Evolutionary conservation across 2,888 invertebrate genomes (phyloP), one percentile per base, ranked within the genome.

Genomic region (Mayetiola destructor): DNA sequence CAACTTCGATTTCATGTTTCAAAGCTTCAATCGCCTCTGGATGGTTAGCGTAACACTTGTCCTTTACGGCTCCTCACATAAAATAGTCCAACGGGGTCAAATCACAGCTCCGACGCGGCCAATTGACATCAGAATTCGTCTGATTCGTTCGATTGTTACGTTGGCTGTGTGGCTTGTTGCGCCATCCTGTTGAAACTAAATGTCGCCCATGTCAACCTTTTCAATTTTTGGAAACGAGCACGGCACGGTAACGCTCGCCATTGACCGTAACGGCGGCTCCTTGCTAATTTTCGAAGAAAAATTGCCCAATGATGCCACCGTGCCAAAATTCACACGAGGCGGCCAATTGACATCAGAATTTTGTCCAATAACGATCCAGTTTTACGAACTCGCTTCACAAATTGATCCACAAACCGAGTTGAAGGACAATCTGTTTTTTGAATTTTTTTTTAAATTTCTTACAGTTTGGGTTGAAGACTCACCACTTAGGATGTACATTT

Each of bases 71-170:
- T 48, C 23, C 56, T 16, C 36, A 57, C 35, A 52, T 16, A 59
- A 39, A 60, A 59, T 56, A 59, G 60, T 58, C 58, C 57, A 58
- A 42, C 54, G 56, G 60, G 48, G 59, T 61, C 59, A 61, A 61
- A 59, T 61, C 59, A 54, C 59, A 62, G 56, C 59, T 59, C 32
- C 60, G 56, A 58, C 60, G 60, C 40, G 59, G 67, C 60, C 61
- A 61, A 59, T 55, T 59, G 55, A 59, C 60, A 56, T 61, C 61
- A 57, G 61, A 57, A 55, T 56, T 60, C 36, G 57, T 40, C 29
- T 35, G 23, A 57, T 39, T 23, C 16, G 23, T 32, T 57, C 57
- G 35, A 52, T 36, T 53, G 52, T 52, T 20, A 18, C 10, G 12
- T 10, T 4, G 8, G 16, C 21, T 54, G 57, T 53, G 36, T 52